A percentile compares a stretch with the other conserved stretches of the same genome.
Evolutionary conservation across 2,797 vertebrate genomes (phyloP).

Genomic region (Dermochelys coriacea): DNA sequence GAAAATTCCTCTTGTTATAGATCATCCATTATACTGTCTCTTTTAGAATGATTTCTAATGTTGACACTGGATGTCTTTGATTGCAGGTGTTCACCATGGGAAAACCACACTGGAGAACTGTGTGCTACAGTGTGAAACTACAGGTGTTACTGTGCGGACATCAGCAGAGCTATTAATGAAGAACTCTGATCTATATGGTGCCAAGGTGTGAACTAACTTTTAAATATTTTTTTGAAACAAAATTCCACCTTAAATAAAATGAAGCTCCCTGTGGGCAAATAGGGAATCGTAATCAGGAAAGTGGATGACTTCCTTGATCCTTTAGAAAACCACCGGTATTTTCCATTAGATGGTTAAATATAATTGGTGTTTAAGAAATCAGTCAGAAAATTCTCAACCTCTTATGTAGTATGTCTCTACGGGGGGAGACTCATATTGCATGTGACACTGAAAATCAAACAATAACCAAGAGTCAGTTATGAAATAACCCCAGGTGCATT

Average conservation of each 20-base stretch:
- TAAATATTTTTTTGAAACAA: background rate
- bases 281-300: fast-evolving
- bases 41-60: background rate
- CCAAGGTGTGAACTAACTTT: constrained; percentile 85
- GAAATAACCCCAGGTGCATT: background rate
- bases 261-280: background rate
- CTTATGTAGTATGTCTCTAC: background rate
- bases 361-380: background rate
- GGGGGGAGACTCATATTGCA: background rate
- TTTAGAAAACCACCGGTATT: background rate
- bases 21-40: background rate
- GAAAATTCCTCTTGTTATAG: background rate
- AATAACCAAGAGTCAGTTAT: background rate
- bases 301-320: background rate
- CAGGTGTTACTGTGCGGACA: constrained; percentile 90
- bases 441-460: background rate
- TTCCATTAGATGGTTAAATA: background rate
- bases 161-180: constrained; percentile 91
- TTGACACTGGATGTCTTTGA: background rate
- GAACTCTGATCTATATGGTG: constrained; percentile 95
- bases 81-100: constrained; percentile 89
- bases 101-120: constrained; percentile 93
- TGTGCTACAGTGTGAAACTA: constrained; percentile 94
- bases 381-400: background rate
- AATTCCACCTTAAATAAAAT: background rate